Conservation (phyloP, 2,888 invertebrate species). For the Andrena bucephala region DNA sequence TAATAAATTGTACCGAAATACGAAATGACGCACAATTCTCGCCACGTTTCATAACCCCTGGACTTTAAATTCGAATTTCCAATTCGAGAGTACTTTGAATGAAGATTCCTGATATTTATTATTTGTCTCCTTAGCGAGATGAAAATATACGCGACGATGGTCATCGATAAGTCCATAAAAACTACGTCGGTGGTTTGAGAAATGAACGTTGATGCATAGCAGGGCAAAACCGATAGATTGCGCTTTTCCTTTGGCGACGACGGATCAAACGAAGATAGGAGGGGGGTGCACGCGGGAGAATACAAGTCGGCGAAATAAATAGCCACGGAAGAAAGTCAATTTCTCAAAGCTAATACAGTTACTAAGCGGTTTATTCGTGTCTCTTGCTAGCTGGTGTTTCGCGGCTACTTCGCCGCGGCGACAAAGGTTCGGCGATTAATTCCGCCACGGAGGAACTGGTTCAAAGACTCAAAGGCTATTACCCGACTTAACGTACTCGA, state of each 20-base stretch:
- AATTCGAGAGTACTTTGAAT: not conserved
- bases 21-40: too few relatives aligned
- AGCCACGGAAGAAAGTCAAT: conserved; percentile 21
- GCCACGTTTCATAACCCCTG: not conserved
- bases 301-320: conserved; percentile 15
- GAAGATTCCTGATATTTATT: too few relatives aligned
- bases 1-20: too few relatives aligned
- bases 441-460: not conserved
- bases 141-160: not conserved
- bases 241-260: not conserved
- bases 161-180: not conserved
- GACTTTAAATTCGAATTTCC: not conserved
- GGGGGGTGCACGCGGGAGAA: not conserved
- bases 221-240: not conserved
- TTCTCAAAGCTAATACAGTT: not conserved
- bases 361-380: conserved; percentile 3
- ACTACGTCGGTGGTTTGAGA: not conserved
- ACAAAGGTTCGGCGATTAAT: conserved; percentile 33
- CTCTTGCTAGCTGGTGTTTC: not conserved
- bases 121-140: not conserved
- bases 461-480: conserved; percentile 20
- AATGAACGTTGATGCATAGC: conserved; percentile 6
- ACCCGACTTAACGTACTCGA: conserved; percentile 19
- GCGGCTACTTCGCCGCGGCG: conserved; percentile 6
- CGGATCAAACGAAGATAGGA: not conserved